Evolutionary conservation across 2,888 invertebrate genomes (phyloP), one percentile per base, ranked within the genome.

Genomic region (Lasioglossum zephyrum): DNA sequence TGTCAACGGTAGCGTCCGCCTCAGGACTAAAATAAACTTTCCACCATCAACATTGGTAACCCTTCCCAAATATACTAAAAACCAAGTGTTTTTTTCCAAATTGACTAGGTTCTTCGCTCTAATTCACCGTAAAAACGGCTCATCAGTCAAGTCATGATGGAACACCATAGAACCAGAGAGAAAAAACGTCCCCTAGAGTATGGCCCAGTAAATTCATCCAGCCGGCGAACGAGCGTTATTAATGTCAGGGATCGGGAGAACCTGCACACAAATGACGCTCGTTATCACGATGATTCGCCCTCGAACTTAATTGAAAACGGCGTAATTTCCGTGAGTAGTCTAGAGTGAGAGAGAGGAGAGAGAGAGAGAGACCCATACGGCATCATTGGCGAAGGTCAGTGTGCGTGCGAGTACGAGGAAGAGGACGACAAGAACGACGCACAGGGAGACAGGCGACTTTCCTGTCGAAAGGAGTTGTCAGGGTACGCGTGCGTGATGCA

Each of bases 281-380:
- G 81, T 84, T 88, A 92, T 92, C 91, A 77, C 89, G 91, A 93
- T 93, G 92, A 93, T 92, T 92, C 87, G 90, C 87, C 89, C 92
- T 88, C 88, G 86, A 89, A 91, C 88, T 90, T 94, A 93, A 94
- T 93, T 94, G 93, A 92, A 93, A 93, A 89, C 92, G 84, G 81
- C 86, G 91, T 92, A 93, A 94, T 94, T 93, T 92, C 88, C 90
- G 89, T 90, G 93, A 94, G 93, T 93, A 93, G 82, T 87, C 86
- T 26, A 53, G 75, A 66, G 8, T 9, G 18, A 31, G 63, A 22
- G 36, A 18, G 22, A 41, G 13, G 72, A 9, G 22, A n/a, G n/a
- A 39, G 72, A 11, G 39, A 36, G 22, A 41, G 41, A 39, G 31
- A 44, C 75, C 57, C 87, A 74, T 31, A 22, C 72, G 72, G 73